A percentile compares a stretch with the other conserved stretches of the same genome.
phyloP scores from a whole-genome alignment of 1,140 invertebrate species.

The Drosophila kohkoa region DNA sequence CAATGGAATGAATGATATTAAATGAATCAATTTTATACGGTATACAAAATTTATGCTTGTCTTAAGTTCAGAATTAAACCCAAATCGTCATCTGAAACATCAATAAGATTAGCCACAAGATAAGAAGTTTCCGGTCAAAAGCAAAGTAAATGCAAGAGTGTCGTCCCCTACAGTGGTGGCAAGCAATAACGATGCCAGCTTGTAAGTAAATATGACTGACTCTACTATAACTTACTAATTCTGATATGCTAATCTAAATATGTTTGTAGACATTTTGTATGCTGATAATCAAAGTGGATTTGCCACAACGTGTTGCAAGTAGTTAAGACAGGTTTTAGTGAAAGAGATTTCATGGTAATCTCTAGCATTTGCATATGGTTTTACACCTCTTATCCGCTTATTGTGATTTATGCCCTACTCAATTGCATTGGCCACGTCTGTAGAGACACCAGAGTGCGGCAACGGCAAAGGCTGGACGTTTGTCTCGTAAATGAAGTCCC shows the following conservation, averaged over 20 bases:
- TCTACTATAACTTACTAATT: neutral
- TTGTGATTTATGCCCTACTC: neutral
- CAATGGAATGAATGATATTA: constrained; percentile 59
- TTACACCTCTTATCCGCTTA: neutral
- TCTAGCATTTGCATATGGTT: neutral
- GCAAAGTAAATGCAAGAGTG: constrained; percentile 59
- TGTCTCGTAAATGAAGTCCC: constrained; percentile 63
- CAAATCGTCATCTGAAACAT: constrained; percentile 74
- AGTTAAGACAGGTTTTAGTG: neutral
- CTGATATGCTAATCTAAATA: neutral
- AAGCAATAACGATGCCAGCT: constrained; percentile 11
- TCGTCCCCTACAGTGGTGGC: constrained; percentile 48
- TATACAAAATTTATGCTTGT: constrained; percentile 57
- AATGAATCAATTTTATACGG: constrained; percentile 68
- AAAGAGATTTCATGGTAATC: neutral
- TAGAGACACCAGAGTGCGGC: constrained; percentile 30
- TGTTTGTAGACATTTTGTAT: constrained; percentile 1
- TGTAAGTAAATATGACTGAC: neutral
- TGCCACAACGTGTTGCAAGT: constrained; percentile 2
- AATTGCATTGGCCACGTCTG: constrained; percentile 47
- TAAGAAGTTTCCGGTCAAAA: constrained; percentile 78
- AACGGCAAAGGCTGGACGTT: constrained; percentile 52
- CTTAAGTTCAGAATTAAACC: constrained; percentile 66
- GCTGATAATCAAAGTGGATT: neutral
- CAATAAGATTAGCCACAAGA: constrained; percentile 74